Percentiles rank a stretch among this genome's conserved stretches.
Evolutionary conservation across 2,888 invertebrate genomes (phyloP).

Genomic region (Nipponacmea schrenckii): DNA sequence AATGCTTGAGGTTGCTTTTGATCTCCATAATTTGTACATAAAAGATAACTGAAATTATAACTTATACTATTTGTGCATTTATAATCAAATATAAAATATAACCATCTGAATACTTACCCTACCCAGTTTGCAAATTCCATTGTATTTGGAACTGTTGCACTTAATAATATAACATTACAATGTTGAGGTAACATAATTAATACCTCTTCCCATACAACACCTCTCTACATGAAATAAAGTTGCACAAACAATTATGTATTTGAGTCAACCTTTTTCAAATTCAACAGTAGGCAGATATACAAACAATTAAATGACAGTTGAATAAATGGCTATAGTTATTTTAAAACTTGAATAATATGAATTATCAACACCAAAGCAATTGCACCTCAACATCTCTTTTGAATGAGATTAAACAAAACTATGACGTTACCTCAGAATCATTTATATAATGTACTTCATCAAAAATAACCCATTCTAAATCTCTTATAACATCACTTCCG

Average conservation of each 20-base stretch:
- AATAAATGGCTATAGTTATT: no score
- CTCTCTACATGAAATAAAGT: constrained; percentile 74
- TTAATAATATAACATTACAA: constrained; percentile 95
- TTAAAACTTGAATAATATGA: no score
- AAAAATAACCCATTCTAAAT: constrained; percentile 98
- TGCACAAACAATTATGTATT: neutral
- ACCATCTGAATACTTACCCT: constrained; percentile 65
- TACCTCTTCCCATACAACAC: constrained; percentile 99
- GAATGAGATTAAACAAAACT: no score
- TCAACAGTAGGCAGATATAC: no score
- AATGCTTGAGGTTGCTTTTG: neutral
- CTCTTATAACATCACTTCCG: constrained; percentile 92
- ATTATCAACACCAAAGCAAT: neutral
- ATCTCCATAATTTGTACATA: neutral
- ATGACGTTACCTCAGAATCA: constrained; percentile 80
- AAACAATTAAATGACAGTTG: no score
- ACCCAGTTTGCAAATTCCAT: constrained; percentile 86
- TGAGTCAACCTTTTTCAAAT: neutral
- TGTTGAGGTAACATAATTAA: constrained; percentile 93
- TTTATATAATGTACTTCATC: constrained; percentile 99
- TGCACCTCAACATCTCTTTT: neutral
- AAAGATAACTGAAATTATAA: neutral
- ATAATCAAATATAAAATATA: neutral
- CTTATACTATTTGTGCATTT: neutral
- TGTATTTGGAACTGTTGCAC: constrained; percentile 98